Base-by-base conservation (phyloP, 2,888 invertebrate genomes). In the Cheilosia vulpina region DNA sequence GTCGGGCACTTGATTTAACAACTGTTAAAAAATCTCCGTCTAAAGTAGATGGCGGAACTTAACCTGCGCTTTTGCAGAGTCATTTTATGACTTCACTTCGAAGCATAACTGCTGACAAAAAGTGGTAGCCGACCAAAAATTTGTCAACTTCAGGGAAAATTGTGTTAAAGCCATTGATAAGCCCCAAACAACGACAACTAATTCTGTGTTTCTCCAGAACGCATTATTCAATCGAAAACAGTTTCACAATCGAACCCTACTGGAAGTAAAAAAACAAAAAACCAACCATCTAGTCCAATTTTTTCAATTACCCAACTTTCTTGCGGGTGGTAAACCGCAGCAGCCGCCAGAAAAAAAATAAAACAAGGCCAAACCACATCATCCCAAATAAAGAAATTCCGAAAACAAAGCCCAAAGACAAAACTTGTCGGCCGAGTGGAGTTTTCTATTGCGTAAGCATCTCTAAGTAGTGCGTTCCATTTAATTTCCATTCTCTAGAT, bases 401-500 rank as follows among this genome's bases (percentile, higher is more conserved):
- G 27, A 60, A 65, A 76, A 57, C 41, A 66, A 27, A 47, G 63
- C 45, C 52, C 52, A 50, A 58, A 38, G 21, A 62, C 68, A 66
- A 58, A 58, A 65, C 57, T 7, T 45, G 45, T 4, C 38, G 1
- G 47, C n/a, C 17, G 19, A 43, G 11, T 9, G 47, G 9, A 2
- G 4, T 47, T 41, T 57, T 47, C 43, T 60, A 71, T 84, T 84
- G 73, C 79, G 75, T 75, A 75, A 79, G 73, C 57, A 17, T 69
- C 21, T 69, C 63, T 69, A 75, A 79, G 73, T 62, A 45, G 73
- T 73, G 73, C 69, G 69, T 79, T 84, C 52, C 68, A 63, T 83
- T 83, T 73, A 73, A 69, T 78, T 82, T 65, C 38, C 24, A 45
- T 27, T 11, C 17, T 31, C 24, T 27, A 19, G 13, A 15, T 4